Base-by-base conservation (phyloP, 2,797 vertebrate species). In the Lemur catta region DNA sequence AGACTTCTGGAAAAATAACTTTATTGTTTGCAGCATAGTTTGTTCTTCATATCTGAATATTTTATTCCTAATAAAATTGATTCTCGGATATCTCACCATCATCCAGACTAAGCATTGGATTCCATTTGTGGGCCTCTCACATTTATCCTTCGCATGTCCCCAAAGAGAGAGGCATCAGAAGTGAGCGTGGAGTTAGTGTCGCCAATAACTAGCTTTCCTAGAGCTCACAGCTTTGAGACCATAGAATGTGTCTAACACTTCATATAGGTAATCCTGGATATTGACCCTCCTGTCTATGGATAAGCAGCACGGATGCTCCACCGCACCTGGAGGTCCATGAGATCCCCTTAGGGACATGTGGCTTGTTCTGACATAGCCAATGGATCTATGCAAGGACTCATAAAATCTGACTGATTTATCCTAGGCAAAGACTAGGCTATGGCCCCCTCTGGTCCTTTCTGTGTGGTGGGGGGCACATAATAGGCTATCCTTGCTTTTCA, bases 401-500 rank as follows among this genome's bases (percentile, higher is more conserved):
- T 24, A 84, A 86, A 82, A 84, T 67, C 6, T 74, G 65, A 59
- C 65, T 59, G 63, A 84, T 63, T 96, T 86, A 92, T 86, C 69
- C 74, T 65, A 76, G 55, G 38, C 28, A 72, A 95, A 87, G 14
- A 59, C 13, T 69, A 76, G 9, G 4, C 69, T 61, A 90, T 48
- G 76, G 28, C 4, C 52, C 63, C 13, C 75, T 71, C 14, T 89
- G 74, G 35, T 55, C 43, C 48, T 84, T 94, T 89, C 35, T 55
- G 35, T 48, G 22, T 57, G 5, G 13, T n/a, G 0, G 38, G 55
- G 35, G 35, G 9, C 28, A 81, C 7, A 63, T 71, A 84, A 46
- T 9, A 75, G 41, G n/a, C 22, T 80, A 41, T 10, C 8, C 38
- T 96, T 78, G 22, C 79, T 95, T 96, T 95, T 87, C 30, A 89